Evolutionary conservation across 2,888 invertebrate genomes (phyloP).

Genomic region (Brenthis daphne): DNA sequence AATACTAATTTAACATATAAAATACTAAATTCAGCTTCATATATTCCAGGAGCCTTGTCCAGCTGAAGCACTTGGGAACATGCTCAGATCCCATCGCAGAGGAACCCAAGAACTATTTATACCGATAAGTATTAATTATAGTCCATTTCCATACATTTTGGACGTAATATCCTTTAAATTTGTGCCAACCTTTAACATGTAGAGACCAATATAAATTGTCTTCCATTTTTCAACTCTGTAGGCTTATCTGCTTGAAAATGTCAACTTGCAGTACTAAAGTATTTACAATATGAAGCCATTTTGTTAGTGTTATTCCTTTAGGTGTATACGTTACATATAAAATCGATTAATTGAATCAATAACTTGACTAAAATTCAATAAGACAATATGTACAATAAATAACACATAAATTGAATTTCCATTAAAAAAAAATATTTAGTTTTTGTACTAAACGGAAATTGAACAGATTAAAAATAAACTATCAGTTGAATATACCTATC

Average conservation of each 20-base stretch:
- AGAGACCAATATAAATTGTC: slow-evolving; percentile 38
- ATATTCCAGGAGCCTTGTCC: slow-evolving; percentile 84
- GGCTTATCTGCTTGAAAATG: not conserved
- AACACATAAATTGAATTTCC: too few species aligned
- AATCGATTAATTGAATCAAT: too few species aligned
- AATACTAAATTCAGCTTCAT: slow-evolving; percentile 17
- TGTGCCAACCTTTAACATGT: slow-evolving; percentile 63
- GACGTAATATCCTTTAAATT: slow-evolving; percentile 50
- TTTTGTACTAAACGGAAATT: too few species aligned
- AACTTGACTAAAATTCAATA: too few species aligned
- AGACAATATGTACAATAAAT: too few species aligned
- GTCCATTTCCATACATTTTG: slow-evolving; percentile 47
- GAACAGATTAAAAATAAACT: too few species aligned
- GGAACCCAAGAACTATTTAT: slow-evolving; percentile 93
- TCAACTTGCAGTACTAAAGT: too few species aligned
- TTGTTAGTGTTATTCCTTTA: too few species aligned
- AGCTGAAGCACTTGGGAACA: slow-evolving; percentile 90
- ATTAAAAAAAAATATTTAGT: too few species aligned
- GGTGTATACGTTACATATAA: too few species aligned
- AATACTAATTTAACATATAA: not conserved
- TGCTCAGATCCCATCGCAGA: slow-evolving; percentile 93
- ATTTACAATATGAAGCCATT: too few species aligned
- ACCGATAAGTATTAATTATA: slow-evolving; percentile 69
- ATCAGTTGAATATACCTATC: not conserved
- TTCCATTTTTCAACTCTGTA: slow-evolving; percentile 37